phyloP scores from a whole-genome alignment of 2,888 invertebrate genomes.

The Octonoba sinensis region DNA sequence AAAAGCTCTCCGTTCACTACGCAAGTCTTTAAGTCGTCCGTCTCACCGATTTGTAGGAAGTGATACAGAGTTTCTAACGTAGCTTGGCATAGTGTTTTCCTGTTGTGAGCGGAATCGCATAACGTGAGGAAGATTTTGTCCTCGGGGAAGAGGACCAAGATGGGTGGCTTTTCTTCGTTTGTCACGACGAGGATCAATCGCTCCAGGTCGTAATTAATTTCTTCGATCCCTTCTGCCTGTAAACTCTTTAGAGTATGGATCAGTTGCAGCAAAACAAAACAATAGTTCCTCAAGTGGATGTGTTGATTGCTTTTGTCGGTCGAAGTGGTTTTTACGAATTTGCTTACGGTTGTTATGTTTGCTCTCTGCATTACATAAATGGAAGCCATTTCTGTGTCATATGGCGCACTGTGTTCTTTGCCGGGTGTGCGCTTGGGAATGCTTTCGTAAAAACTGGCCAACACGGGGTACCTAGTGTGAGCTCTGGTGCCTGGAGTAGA shows the following conservation, averaged over 20 bases:
- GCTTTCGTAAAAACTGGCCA: constrained; percentile 49
- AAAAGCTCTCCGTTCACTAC: constrained; percentile 33
- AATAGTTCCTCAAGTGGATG: constrained; percentile 75
- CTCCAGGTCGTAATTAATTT: constrained; percentile 75
- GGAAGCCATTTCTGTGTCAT: constrained; percentile 15
- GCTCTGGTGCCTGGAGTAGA: constrained; percentile 11
- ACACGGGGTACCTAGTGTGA: constrained; percentile 26
- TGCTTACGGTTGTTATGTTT: not conserved
- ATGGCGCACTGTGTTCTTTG: not conserved
- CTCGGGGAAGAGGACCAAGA: constrained; percentile 45
- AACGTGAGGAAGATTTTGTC: constrained; percentile 26
- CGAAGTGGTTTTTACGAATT: constrained; percentile 10
- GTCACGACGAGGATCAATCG: constrained; percentile 21
- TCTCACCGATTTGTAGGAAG: constrained; percentile 20
- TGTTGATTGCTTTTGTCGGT: constrained; percentile 21
- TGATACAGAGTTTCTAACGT: constrained; percentile 26
- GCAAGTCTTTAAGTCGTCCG: constrained; percentile 18
- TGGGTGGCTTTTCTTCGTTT: constrained; percentile 30
- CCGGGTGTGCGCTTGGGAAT: constrained; percentile 17
- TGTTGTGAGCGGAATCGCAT: not conserved
- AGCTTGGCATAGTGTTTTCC: constrained; percentile 48
- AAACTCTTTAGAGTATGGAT: constrained; percentile 85
- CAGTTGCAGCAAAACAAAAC: constrained; percentile 84
- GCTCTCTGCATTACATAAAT: constrained; percentile 38
- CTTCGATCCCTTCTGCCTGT: constrained; percentile 86